Base-by-base conservation (phyloP, 64 coral and sea anemone species). In the Actinia tenebrosa region DNA sequence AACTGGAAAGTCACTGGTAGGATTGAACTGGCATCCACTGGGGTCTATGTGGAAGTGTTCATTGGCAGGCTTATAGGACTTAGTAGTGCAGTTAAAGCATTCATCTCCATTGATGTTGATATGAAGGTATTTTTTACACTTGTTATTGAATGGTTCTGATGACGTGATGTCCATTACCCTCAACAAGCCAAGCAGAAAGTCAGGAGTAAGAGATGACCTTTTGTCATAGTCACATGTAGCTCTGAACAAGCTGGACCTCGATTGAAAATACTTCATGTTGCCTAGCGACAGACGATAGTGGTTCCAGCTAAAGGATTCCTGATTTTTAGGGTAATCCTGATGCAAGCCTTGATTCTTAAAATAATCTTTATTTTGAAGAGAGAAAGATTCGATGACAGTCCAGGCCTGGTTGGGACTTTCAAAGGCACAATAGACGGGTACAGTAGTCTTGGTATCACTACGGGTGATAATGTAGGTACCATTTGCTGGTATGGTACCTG, bases 301-400 rank as follows among this genome's bases (percentile, higher is more conserved):
- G 10, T 79, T 4, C 77, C 77, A 79, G 77, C 45, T 42, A 16
- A 13, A 11, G 3, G 37, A 4, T 0, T 2, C 9, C 10, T 79
- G 26, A 4, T 79, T 45, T 79, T 4, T 47, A 16, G 37, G 30
- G 14, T 4, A 44, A 47, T 79, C n/a, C 13, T 16, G 18, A 79
- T 44, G 11, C 10, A 79, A 79, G 4, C 27, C 18, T 18, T 79
- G 42, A 4, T 4, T 19, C 18, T 10, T 44, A 47, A 44, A 79
- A 11, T 16, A 3, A 44, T 44, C 3, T 43, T 45, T 79, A 14
- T 77, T 77, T 0, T 5, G 14, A 16, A 45, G 45, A 47, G 77
- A 79, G 43, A 79, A 79, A 17, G 77, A 79, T 42, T 79, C 77
- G 30, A 79, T 79, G 30, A 79, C 16, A 79, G 77, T 47, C 77